These are phyloP conservation scores for Umimayanthus chanpuru DNA, from an alignment of 92 coral and sea anemone species.

Conservation along the genomic window DNA sequence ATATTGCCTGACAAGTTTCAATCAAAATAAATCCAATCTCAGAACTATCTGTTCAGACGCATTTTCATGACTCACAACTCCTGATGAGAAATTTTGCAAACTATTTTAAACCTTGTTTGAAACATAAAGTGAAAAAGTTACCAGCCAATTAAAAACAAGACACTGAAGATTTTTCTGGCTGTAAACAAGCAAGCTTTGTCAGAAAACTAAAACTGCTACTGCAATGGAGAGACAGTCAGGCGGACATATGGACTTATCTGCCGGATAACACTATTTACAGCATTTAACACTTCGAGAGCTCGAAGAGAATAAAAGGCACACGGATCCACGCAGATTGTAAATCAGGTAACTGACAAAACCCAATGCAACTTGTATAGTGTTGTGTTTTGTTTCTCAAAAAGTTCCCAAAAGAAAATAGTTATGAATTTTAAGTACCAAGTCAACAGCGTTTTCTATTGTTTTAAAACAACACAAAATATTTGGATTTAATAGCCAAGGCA, in stretches of 20 bases:
- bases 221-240: background rate
- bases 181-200: background rate
- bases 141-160: too few species aligned
- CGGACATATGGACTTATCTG: background rate
- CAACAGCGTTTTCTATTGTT: slow-evolving; percentile 16
- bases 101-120: background rate
- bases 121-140: background rate
- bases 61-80: background rate
- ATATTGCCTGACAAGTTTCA: background rate
- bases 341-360: background rate
- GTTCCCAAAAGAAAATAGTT: slow-evolving; percentile 11
- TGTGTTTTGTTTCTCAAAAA: background rate
- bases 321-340: background rate
- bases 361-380: background rate
- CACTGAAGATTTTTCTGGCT: background rate
- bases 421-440: slow-evolving; percentile 8
- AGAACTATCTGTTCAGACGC: slow-evolving; percentile 15
- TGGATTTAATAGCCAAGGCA: background rate
- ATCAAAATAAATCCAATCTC: background rate
- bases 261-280: too few species aligned
- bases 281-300: too few species aligned
- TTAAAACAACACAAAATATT: background rate
- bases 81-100: background rate
- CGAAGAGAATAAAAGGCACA: background rate
- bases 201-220: background rate